These are phyloP conservation scores for Indicator indicator DNA, from an alignment of 2,113 vertebrate genomes.

Conservation along the genomic window DNA sequence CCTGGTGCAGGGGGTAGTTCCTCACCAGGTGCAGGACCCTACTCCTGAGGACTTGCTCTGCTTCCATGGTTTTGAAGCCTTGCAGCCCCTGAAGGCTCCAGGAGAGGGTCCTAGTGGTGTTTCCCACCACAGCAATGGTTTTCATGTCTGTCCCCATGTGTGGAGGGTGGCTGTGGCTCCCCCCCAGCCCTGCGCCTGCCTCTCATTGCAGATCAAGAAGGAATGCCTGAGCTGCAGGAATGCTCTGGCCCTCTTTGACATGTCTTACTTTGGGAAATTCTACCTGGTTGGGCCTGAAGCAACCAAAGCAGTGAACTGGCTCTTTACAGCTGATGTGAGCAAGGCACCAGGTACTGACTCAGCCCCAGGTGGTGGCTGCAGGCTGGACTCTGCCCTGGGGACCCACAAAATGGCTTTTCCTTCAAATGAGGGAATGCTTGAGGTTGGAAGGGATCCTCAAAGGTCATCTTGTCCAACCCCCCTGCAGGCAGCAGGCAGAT, in stretches of 20 bases:
- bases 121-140: not conserved
- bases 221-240: conserved; percentile 91
- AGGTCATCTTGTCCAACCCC: too few relatives aligned
- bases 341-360: conserved; percentile 84
- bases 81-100: not conserved
- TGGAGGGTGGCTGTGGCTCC: not conserved
- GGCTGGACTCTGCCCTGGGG: not conserved
- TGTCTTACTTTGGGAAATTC: conserved; percentile 99
- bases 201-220: conserved; percentile 80
- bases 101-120: fast-evolving
- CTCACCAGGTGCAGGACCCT: too few relatives aligned
- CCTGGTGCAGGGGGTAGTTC: too few relatives aligned
- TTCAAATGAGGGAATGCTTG: not conserved
- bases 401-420: not conserved
- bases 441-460: too few relatives aligned
- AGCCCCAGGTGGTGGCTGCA: not conserved
- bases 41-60: not conserved
- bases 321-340: conserved; percentile 91
- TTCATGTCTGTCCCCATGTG: not conserved
- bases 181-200: not conserved
- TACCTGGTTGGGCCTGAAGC: conserved; percentile 92
- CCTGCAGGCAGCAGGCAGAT: too few relatives aligned
- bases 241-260: conserved; percentile 88
- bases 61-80: not conserved
- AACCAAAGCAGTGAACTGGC: conserved; percentile 90